Conservation (phyloP, 2,797 vertebrate genomes). For the Glossophaga mutica region DNA sequence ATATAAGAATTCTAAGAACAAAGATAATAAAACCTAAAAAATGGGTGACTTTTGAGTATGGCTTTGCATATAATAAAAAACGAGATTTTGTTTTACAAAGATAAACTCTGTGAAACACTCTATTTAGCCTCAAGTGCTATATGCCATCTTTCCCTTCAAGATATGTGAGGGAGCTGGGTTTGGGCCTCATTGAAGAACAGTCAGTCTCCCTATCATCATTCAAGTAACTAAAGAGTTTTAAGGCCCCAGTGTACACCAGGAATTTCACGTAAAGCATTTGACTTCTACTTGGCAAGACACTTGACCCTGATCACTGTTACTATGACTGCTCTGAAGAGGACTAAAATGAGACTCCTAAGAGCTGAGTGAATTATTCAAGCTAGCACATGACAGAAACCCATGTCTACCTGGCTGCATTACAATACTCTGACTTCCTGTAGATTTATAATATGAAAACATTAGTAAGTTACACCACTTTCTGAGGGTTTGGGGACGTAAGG, state of each 20-base stretch:
- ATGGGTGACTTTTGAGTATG: background rate
- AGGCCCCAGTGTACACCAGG: background rate
- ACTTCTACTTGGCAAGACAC: background rate
- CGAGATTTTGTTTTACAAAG: background rate
- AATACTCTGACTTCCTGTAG: background rate
- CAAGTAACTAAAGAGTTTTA: background rate
- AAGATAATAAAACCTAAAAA: background rate
- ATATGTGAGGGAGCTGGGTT: background rate
- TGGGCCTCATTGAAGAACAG: background rate
- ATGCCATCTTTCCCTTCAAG: background rate
- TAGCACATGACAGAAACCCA: background rate
- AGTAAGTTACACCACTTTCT: background rate
- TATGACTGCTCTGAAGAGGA: background rate
- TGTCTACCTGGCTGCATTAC: background rate
- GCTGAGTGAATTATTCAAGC: background rate
- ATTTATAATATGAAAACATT: background rate
- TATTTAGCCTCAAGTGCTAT: background rate
- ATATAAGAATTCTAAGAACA: background rate
- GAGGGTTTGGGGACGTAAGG: background rate
- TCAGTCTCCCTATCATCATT: background rate
- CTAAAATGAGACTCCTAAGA: background rate
- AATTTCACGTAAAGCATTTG: background rate
- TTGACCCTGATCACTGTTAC: background rate
- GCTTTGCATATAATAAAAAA: background rate
- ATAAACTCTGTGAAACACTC: background rate